Evolutionary conservation across 2,113 vertebrate species (phyloP).

Genomic region (Psittacus erithacus): DNA sequence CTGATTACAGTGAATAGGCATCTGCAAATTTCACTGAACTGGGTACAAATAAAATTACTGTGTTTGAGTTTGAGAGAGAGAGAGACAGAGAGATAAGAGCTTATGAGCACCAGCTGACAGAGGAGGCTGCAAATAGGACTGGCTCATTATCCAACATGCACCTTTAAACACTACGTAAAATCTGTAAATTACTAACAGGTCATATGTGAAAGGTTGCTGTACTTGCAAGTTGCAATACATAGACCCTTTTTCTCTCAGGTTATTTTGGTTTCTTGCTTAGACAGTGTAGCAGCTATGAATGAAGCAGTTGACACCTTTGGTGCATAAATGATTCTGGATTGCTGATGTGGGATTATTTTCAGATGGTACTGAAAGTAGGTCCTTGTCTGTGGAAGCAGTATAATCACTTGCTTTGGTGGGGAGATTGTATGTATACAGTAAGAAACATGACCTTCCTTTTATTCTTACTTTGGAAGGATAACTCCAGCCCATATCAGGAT

Average conservation of each 20-base stretch:
- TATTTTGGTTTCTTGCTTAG: not conserved
- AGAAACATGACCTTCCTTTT: not conserved
- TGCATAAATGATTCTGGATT: not conserved
- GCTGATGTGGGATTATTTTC: not conserved
- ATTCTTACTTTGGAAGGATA: not conserved
- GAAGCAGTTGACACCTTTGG: not conserved
- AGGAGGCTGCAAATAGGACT: not conserved
- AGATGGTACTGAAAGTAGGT: not conserved
- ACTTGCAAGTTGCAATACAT: not conserved
- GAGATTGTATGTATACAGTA: not conserved
- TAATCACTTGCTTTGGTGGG: not conserved
- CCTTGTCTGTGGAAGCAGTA: not conserved
- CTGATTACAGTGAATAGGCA: not conserved
- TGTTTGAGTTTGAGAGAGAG: not conserved
- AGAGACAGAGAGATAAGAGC: not conserved
- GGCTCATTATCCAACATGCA: not conserved
- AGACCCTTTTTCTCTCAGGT: not conserved
- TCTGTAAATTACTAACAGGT: not conserved
- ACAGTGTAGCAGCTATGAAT: not conserved
- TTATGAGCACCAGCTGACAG: not conserved
- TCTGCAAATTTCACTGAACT: not conserved
- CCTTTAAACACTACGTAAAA: not conserved
- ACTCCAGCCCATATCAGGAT: not conserved
- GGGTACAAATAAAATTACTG: not conserved
- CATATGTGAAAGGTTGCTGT: not conserved